Conservation (phyloP, 1,140 invertebrate species). For the Eubasilissa regina region DNA sequence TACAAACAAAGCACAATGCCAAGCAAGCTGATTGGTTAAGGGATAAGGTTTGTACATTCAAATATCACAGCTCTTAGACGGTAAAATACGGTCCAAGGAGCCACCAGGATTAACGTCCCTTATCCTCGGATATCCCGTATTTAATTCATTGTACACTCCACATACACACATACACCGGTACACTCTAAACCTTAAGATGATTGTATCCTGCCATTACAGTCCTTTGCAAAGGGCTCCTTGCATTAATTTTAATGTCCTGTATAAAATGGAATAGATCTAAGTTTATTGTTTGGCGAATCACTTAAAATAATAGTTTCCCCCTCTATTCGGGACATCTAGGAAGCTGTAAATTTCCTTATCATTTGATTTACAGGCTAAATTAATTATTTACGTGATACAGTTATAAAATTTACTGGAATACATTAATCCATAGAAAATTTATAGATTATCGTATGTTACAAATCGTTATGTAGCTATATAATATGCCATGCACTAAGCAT, state of each 20-base stretch:
- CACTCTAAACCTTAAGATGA: slow-evolving; percentile 35
- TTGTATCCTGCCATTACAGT: slow-evolving; percentile 33
- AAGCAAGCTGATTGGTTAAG: no score
- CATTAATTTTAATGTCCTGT: slow-evolving; percentile 59
- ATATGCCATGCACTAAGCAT: no score
- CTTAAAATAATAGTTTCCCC: slow-evolving; percentile 56
- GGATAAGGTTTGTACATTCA: no score
- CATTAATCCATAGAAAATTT: no score
- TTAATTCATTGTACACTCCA: slow-evolving; percentile 35
- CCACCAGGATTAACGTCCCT: slow-evolving; percentile 32
- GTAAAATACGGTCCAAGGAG: slow-evolving; percentile 28
- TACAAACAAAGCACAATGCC: no score
- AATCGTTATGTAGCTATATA: no score
- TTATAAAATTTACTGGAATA: background rate
- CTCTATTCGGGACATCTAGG: slow-evolving; percentile 48
- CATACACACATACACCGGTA: slow-evolving; percentile 19
- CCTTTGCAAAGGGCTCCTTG: slow-evolving; percentile 5
- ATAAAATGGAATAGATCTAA: slow-evolving; percentile 50
- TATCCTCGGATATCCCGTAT: slow-evolving; percentile 29
- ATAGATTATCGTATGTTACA: no score
- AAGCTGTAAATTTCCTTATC: slow-evolving; percentile 49
- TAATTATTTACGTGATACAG: slow-evolving; percentile 41
- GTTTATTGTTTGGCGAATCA: slow-evolving; percentile 60
- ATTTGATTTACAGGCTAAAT: slow-evolving; percentile 45
- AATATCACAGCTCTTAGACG: background rate